These are phyloP conservation scores for Venturia canescens DNA, from an alignment of 1,140 invertebrate species.

Conservation along the genomic window DNA sequence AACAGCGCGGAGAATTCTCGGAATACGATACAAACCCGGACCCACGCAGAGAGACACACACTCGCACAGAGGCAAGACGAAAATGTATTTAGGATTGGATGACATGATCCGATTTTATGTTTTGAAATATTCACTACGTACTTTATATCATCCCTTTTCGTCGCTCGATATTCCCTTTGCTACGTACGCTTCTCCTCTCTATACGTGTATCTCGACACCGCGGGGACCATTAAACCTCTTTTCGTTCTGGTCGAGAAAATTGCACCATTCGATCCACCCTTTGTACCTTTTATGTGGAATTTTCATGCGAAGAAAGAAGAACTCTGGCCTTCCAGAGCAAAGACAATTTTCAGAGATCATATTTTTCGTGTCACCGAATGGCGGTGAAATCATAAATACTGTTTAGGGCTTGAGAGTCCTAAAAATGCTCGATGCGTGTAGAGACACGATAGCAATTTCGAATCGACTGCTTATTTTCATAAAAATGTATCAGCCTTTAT, in stretches of 20 bases:
- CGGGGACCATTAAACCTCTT: slow-evolving; percentile 58
- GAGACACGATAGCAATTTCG: too few species aligned
- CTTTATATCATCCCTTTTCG: slow-evolving; percentile 44
- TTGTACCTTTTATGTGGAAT: slow-evolving; percentile 38
- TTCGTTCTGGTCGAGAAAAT: slow-evolving; percentile 50
- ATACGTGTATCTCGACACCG: slow-evolving; percentile 43
- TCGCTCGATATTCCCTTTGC: neutral
- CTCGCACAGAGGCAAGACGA: neutral
- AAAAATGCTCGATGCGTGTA: too few species aligned
- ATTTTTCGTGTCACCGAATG: slow-evolving; percentile 8
- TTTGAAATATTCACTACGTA: slow-evolving; percentile 56
- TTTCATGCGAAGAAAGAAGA: slow-evolving; percentile 37
- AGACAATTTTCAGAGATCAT: slow-evolving; percentile 17
- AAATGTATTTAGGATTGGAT: slow-evolving; percentile 55
- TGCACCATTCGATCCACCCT: slow-evolving; percentile 44
- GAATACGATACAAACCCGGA: slow-evolving; percentile 11
- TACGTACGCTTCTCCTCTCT: slow-evolving; percentile 25
- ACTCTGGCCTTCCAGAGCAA: neutral
- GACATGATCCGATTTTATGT: slow-evolving; percentile 52
- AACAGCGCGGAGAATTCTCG: neutral
- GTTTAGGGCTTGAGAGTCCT: too few species aligned
- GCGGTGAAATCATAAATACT: too few species aligned
- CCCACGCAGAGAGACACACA: too few species aligned
- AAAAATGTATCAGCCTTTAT: too few species aligned
- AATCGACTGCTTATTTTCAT: too few species aligned